Base-by-base conservation (phyloP, 2,113 vertebrate genomes). In the Panurus biarmicus region DNA sequence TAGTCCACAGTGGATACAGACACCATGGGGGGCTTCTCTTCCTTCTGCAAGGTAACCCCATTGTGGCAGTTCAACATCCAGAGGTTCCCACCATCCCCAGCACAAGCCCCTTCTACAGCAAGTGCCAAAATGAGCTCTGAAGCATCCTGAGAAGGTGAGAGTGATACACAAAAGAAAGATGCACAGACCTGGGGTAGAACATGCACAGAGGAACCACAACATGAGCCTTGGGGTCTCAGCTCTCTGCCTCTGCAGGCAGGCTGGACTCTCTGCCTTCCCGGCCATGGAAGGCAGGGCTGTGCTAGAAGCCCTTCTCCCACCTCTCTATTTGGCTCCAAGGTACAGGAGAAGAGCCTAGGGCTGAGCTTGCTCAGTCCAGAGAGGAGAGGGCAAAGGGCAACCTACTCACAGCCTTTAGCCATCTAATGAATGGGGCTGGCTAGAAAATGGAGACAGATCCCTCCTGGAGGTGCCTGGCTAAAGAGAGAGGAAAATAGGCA, bases 1-100 rank as follows among this genome's bases (percentile, higher is more conserved):
- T 98, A 98, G 71, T 98, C 97, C 53, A 98, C 94, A 2, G 97
- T 96, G 90, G 95, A 92, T 20, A 97, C 8, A 0, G 70, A 40
- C n/a, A 95, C 64, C 11, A 51, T 1, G 0, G 80, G 38, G 5
- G 94, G 72, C 14, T 90, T 88, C 36, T 90, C 92, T 70, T 96
- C 94, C 89, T 97, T 79, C 75, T 85, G 85, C 69, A 95, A 85
- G 44, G 22, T 70, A 88, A 85, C 3, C 10, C 36, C 19, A 0
- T 54, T 0, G 0, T 38, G 50, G 16, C 2, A 0, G 40, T 77
- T 84, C 26, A 62, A 62, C 24, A 42, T 51, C 21, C 0, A 0
- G 42, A 60, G 10, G 42, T 12, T 70, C 29, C 28, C 2, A 0
- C 40, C 78, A 73, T 12, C 58, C 69, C 64, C 60, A 92, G 47